A percentile compares a stretch with the other conserved stretches of the same genome.
These are phyloP conservation scores for Haliclystus octoradiatus DNA, from an alignment of 30 jellyfish, hydroid and myxozoan species.

Conservation along the genomic window DNA sequence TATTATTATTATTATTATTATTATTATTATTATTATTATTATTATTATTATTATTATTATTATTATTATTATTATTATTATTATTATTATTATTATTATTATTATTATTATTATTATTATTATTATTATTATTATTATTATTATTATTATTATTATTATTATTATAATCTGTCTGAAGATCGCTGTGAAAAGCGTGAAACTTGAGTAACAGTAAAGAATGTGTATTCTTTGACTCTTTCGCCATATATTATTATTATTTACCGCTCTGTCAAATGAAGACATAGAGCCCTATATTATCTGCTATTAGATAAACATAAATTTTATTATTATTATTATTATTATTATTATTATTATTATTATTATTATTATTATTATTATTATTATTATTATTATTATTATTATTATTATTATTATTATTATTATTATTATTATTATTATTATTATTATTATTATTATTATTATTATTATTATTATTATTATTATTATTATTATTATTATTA, in stretches of 20 bases:
- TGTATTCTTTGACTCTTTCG: too few relatives aligned
- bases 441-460: not conserved
- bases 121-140: not conserved
- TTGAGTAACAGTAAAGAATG: too few relatives aligned
- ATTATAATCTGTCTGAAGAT: not conserved
- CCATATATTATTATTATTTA: too few relatives aligned
- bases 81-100: not conserved
- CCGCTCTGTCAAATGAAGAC: too few relatives aligned
- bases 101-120: not conserved
- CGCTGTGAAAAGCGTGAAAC: too few relatives aligned
- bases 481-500: not conserved
- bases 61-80: not conserved
- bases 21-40: not conserved
- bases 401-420: not conserved
- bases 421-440: not conserved
- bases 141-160: not conserved
- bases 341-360: not conserved
- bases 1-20: not conserved
- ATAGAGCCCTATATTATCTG: too few relatives aligned
- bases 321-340: not conserved
- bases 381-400: not conserved
- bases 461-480: not conserved
- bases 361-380: not conserved
- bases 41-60: not conserved
- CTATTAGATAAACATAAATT: too few relatives aligned